Conservation (phyloP, 2,113 vertebrate genomes). For the Ceratotherium simum region DNA sequence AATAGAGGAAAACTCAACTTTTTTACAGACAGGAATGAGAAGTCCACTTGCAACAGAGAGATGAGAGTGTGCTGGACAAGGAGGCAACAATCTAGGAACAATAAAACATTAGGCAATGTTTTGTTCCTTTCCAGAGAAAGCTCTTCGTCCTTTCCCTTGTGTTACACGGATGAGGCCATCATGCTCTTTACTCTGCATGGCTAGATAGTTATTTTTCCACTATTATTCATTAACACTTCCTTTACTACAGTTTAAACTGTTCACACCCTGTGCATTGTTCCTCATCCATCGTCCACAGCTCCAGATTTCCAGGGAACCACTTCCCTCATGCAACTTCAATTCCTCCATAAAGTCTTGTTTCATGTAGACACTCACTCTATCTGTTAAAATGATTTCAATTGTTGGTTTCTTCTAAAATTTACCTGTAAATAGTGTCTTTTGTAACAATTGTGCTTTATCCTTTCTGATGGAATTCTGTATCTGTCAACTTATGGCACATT, state of each 20-base stretch:
- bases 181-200: background rate
- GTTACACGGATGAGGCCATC: too few species aligned
- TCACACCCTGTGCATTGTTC: background rate
- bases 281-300: background rate
- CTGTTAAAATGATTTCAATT: background rate
- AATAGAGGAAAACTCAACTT: background rate
- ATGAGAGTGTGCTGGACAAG: background rate
- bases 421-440: background rate
- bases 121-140: background rate
- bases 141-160: background rate
- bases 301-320: too few species aligned
- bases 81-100: background rate
- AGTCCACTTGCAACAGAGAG: background rate
- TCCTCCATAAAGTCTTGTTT: too few species aligned
- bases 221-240: background rate
- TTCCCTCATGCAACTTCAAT: background rate
- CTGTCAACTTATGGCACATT: background rate
- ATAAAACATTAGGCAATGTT: background rate
- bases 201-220: background rate
- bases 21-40: background rate
- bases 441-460: background rate
- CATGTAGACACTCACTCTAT: background rate
- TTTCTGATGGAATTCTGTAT: background rate
- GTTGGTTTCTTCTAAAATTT: background rate
- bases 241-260: background rate